Evolutionary conservation across 2,113 vertebrate species (phyloP), one percentile per base, ranked within the genome.

Genomic region (Microtus montanus): DNA sequence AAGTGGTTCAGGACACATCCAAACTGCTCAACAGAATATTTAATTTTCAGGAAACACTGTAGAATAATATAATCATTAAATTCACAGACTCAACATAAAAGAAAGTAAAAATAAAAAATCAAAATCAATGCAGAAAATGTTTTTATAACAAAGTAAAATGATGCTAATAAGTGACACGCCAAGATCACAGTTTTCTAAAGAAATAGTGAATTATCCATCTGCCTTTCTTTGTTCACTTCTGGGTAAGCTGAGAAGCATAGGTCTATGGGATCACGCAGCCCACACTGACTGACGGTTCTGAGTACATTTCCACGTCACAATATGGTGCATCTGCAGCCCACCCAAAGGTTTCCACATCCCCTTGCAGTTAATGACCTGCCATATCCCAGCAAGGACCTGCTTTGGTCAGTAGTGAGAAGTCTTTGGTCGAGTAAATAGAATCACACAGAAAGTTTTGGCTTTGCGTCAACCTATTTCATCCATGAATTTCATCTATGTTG

Each of bases 181-280:
- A 79, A 77, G 52, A 49, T 89, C 74, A 58, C 0, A n/a, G 24
- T 92, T 93, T 90, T 95, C 83, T 91, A 93, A 98, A 89, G 63
- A 89, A 2, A 19, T 86, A 68, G 7, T 22, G 0, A 10, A 19
- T 41, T 58, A 2, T 3, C 47, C 47, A 47, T 47, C 47, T 47
- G 47, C 47, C 47, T 47, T 47, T 47, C 47, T 47, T 47, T 47
- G 47, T 47, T 11, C 22, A 38, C 52, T 28, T 30, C 0, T 22
- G 4, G 33, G 20, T 7, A 3, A 19, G 17, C 15, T 20, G 22
- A 19, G 35, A 11, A 3, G 58, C 2, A 9, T 2, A 63, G 0
- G 1, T 10, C 19, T 3, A 0, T 0, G 22, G 11, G 26, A 54
- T 7, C 3, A 1, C 7, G 0, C 19, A 13, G 2, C 38, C 64